Percentiles rank a stretch among this genome's conserved stretches.
Evolutionary conservation across 2,797 vertebrate genomes (phyloP).

Genomic region (Enteromius fasciolatus): DNA sequence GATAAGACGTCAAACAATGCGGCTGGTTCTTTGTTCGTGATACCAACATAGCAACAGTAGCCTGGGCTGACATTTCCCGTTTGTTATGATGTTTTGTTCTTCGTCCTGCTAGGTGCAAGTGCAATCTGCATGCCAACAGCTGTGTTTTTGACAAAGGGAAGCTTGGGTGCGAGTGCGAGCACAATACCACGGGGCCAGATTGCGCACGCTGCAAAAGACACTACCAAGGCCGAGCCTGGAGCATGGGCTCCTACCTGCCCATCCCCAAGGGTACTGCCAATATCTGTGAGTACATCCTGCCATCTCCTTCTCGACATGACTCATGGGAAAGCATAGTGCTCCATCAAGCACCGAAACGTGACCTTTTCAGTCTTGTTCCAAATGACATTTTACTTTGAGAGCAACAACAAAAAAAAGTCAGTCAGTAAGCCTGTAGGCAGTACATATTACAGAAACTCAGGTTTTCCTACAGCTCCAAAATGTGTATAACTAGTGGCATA

Average conservation of each 20-base stretch:
- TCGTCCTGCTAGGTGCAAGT: constrained; percentile 89
- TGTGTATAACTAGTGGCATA: neutral
- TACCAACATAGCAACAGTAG: constrained; percentile 8
- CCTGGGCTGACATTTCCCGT: constrained; percentile 19
- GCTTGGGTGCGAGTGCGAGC: constrained; percentile 94
- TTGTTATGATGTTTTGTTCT: constrained; percentile 35
- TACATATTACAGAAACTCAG: neutral
- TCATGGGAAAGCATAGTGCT: constrained; percentile 36
- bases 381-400: constrained; percentile 46
- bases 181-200: constrained; percentile 98
- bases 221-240: constrained; percentile 95
- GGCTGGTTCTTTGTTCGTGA: constrained; percentile 1
- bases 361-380: constrained; percentile 44
- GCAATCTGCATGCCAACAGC: constrained; percentile 96
- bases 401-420: constrained; percentile 15
- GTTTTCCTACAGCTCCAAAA: neutral
- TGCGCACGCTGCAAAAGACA: constrained; percentile 97
- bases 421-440: constrained; percentile 17
- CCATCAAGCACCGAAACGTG: constrained; percentile 26
- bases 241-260: constrained; percentile 94
- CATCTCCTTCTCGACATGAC: constrained; percentile 12
- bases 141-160: constrained; percentile 95
- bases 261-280: constrained; percentile 98
- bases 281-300: constrained; percentile 89
- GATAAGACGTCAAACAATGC: constrained; percentile 14